phyloP scores from a whole-genome alignment of 1,140 invertebrate genomes.

The Glomeris maerens region DNA sequence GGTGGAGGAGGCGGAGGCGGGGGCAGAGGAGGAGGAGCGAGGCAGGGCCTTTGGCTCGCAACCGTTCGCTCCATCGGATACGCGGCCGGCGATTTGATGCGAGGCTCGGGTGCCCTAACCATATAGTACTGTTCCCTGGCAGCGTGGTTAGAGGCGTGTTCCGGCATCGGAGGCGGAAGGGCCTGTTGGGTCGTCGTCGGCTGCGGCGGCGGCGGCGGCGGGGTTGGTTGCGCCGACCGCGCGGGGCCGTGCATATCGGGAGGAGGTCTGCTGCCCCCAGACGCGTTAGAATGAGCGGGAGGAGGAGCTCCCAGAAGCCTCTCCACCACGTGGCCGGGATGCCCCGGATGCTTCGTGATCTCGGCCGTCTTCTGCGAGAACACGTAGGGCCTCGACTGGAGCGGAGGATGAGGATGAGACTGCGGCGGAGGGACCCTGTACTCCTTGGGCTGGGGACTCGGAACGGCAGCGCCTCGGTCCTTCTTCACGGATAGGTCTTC shows the following conservation, averaged over 20 bases:
- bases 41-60: background rate
- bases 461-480: background rate
- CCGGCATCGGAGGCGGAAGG: background rate
- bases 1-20: background rate
- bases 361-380: too few species aligned
- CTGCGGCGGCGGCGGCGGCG: background rate
- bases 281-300: background rate
- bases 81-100: slow-evolving; percentile 9
- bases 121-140: slow-evolving; percentile 3
- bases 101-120: background rate
- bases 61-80: background rate
- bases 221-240: background rate
- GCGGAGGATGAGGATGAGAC: too few species aligned
- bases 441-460: background rate
- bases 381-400: background rate
- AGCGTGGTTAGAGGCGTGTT: background rate
- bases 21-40: background rate
- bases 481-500: slow-evolving; percentile 1
- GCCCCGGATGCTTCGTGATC: background rate
- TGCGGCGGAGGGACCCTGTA: background rate
- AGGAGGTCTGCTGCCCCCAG: background rate
- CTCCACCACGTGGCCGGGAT: too few species aligned
- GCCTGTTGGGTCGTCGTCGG: slow-evolving; percentile 5
- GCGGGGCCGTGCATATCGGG: background rate
- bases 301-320: background rate